phyloP scores from a whole-genome alignment of 2,113 vertebrate genomes.

The Capra hircus region DNA sequence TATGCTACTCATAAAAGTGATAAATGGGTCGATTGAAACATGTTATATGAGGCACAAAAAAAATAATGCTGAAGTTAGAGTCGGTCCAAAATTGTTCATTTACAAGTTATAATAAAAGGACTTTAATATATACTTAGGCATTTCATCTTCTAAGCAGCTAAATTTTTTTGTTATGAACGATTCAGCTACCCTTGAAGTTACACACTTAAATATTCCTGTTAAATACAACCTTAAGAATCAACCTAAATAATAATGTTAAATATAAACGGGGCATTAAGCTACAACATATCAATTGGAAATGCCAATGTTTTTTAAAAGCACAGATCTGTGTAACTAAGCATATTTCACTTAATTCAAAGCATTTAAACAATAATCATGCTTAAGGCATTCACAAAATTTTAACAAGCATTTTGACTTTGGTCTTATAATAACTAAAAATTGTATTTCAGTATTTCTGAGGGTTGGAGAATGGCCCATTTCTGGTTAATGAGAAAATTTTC shows the following conservation, averaged over 20 bases:
- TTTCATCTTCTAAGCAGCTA: background rate
- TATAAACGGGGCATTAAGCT: background rate
- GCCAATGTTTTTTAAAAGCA: slow-evolving; percentile 18
- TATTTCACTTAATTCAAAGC: background rate
- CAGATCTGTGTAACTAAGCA: background rate
- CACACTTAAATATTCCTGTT: background rate
- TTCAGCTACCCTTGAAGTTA: background rate
- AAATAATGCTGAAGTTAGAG: slow-evolving; percentile 14
- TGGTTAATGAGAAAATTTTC: background rate
- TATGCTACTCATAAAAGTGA: slow-evolving; percentile 32
- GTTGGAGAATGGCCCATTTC: background rate
- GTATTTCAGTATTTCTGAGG: background rate
- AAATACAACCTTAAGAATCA: slow-evolving; percentile 13
- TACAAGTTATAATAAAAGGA: background rate
- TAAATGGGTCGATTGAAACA: background rate
- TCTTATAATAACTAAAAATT: slow-evolving; percentile 7
- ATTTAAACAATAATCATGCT: slow-evolving; percentile 13
- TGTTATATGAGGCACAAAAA: slow-evolving; percentile 35
- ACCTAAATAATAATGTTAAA: background rate
- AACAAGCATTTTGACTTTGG: background rate
- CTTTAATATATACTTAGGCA: background rate
- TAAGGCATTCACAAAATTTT: slow-evolving; percentile 42
- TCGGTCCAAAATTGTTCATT: background rate
- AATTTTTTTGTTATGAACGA: background rate
- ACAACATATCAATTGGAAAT: background rate